Evolutionary conservation across 2,797 vertebrate species (phyloP), one percentile per base, ranked within the genome.

Genomic region (Cheirogaleus major): DNA sequence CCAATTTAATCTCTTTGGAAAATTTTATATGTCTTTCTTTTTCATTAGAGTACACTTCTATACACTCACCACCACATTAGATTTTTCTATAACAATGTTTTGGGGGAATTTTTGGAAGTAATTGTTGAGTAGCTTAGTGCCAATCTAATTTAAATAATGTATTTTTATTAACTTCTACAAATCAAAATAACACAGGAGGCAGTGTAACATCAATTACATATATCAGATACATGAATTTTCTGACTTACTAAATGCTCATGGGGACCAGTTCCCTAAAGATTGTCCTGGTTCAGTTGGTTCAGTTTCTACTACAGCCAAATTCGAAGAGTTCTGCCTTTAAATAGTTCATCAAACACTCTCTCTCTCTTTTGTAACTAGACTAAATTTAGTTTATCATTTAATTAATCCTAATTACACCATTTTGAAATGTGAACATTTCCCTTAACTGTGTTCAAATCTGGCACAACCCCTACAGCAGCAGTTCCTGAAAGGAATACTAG

Each of bases 101-200:
- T 41, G 43, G 38, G 48, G 18, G 10, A n/a, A 52, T n/a, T 91
- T 92, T 89, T 90, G 35, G 32, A 93, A 73, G 18, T 83, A 35
- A 67, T 38, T 55, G 11, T 35, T 65, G 57, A 72, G 72, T 61
- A 91, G 63, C 45, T 87, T 92, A 72, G 72, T 30, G 72, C 50
- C 85, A 45, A 32, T 75, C 57, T 91, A 70, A 89, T 52, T 76
- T 94, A 78, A 96, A n/a, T 61, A 83, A 96, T 27, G 18, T 38
- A 57, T 86, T 83, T 88, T 65, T 48, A 76, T 67, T 38, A 55
- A 52, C 41, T 65, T 89, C 45, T 41, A 48, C 35, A 88, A 81
- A 48, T 70, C 50, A 61, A 82, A 94, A 50, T n/a, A 87, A 89
- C 30, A 18, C 25, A 67, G 30, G 30, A 83, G 25, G 35, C 30